A percentile compares a stretch with the other conserved stretches of the same genome.
Evolutionary conservation across 2,113 vertebrate species (phyloP).

Genomic region (Crotalus horridus): DNA sequence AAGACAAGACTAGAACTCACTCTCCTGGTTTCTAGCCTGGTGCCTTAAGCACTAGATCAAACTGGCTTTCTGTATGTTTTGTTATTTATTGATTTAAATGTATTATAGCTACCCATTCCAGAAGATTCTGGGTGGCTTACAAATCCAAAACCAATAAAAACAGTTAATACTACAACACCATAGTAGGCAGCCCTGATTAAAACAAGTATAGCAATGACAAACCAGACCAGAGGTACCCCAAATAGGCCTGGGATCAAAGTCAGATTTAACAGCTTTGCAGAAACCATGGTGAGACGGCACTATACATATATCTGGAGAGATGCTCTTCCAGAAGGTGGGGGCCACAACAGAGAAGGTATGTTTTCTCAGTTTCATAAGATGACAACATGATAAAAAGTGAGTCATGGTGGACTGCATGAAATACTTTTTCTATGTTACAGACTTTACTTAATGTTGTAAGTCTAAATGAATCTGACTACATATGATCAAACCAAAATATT

Average conservation of each 20-base stretch:
- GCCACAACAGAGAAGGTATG: not conserved
- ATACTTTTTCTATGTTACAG: not conserved
- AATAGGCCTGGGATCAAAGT: not conserved
- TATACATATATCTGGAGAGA: not conserved
- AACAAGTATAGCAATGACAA: not conserved
- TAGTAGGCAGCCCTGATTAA: not conserved
- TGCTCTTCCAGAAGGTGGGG: not conserved
- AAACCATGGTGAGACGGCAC: not conserved
- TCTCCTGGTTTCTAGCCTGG: not conserved
- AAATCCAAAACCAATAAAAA: not conserved
- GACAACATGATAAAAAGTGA: not conserved
- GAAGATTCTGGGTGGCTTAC: not conserved
- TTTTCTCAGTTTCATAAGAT: not conserved
- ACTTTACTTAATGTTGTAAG: not conserved
- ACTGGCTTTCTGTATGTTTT: not conserved
- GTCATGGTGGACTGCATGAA: not conserved
- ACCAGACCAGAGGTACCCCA: not conserved
- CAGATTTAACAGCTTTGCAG: not conserved
- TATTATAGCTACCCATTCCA: not conserved
- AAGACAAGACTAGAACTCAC: not conserved
- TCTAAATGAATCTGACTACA: not conserved
- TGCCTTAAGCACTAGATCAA: not conserved
- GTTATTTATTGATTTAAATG: not conserved
- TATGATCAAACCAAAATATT: conserved; percentile 4
- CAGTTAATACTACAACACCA: not conserved